Evolutionary conservation across 2,113 vertebrate genomes (phyloP), one percentile per base, ranked within the genome.

Genomic region (Deroptyus accipitrinus): DNA sequence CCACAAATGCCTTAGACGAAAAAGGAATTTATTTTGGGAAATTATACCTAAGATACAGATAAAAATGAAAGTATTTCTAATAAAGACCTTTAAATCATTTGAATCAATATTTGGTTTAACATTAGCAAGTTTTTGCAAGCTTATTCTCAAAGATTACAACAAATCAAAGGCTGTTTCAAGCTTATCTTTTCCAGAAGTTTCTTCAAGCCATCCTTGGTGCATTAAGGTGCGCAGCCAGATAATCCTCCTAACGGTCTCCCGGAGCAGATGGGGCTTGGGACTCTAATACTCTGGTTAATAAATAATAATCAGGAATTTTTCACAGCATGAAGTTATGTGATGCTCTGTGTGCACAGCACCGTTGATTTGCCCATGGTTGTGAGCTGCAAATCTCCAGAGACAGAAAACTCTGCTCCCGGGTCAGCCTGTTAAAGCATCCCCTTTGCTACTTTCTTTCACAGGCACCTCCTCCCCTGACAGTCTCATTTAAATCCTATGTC

Each of bases 121-220:
- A 90, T 83, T 80, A 86, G 68, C 51, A 90, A 86, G 46, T 87
- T 93, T 92, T 88, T 91, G 79, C 30, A 86, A 57, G 33, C 55
- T 75, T 86, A 83, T 57, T 86, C 63, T 67, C 74, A 95, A 85
- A 83, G 55, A 91, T 81, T 91, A 90, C 4, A n/a, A 94, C 75
- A 91, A 95, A 90, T 91, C 86, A 69, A 87, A 94, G 67, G 31
- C 25, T 89, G 79, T 88, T 90, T 88, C 41, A 75, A 81, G 93
- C 55, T 88, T 94, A 92, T 90, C 79, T 90, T 81, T 74, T 76
- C 37, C 54, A 24, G 55, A 92, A 82, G 72, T 92, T 92, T 94
- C 91, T 88, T 54, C 69, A 82, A 95, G 77, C 28, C 73, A 59
- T 51, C 59, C 61, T 49, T 66, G 74, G 41, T 18, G 44, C 82